Conservation (phyloP, 1,140 invertebrate species). For the Atta texana region DNA sequence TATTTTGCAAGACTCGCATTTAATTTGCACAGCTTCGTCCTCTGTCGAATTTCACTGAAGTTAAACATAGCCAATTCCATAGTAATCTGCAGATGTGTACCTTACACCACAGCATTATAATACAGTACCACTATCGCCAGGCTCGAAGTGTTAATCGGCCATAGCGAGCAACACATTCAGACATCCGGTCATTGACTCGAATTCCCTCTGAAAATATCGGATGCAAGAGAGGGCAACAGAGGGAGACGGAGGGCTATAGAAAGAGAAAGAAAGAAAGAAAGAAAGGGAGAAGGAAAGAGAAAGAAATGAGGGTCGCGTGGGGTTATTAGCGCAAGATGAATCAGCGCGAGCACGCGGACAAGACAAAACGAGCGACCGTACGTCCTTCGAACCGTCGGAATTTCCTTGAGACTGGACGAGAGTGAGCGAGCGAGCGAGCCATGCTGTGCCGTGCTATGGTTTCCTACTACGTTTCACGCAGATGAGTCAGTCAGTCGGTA, state of each 20-base stretch:
- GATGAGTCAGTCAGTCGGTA: constrained; percentile 74
- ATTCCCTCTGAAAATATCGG: constrained; percentile 62
- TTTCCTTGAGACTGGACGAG: constrained; percentile 72
- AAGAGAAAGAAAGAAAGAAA: too few species aligned
- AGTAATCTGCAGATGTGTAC: background rate
- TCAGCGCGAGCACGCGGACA: constrained; percentile 70
- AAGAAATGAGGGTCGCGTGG: constrained; percentile 70
- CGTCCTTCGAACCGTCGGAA: constrained; percentile 78
- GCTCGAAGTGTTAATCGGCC: constrained; percentile 51
- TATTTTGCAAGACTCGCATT: background rate
- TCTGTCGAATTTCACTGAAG: constrained; percentile 22
- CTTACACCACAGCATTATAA: constrained; percentile 20
- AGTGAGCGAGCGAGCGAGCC: constrained; percentile 26
- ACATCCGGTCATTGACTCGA: constrained; percentile 60
- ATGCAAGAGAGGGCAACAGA: background rate
- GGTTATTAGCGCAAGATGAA: constrained; percentile 78
- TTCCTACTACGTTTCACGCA: constrained; percentile 72
- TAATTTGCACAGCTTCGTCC: constrained; percentile 16
- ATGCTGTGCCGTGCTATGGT: constrained; percentile 53
- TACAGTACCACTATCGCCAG: constrained; percentile 11
- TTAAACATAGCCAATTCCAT: background rate
- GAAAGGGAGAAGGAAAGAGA: background rate
- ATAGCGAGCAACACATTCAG: constrained; percentile 46
- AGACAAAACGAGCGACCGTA: constrained; percentile 45
- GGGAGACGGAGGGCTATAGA: background rate